Conservation (phyloP, 2,113 vertebrate species). For the Colaptes auratus region DNA sequence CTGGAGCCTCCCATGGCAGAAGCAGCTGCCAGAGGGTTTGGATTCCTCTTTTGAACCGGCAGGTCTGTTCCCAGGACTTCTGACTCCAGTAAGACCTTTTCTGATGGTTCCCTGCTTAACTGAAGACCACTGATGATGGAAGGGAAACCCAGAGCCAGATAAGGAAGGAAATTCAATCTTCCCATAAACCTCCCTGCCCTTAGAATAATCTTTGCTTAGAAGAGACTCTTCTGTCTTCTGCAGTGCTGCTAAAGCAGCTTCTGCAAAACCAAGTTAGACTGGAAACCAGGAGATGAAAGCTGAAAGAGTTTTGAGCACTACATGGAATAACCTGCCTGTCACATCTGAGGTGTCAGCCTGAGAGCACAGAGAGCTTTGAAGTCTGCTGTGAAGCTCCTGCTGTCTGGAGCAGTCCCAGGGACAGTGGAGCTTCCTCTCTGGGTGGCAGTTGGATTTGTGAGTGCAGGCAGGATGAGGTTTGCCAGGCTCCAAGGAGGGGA, state of each 20-base stretch:
- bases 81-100: background rate
- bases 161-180: background rate
- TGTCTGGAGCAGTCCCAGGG: background rate
- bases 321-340: conserved; percentile 14
- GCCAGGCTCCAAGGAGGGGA: background rate
- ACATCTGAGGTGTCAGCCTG: background rate
- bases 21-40: background rate
- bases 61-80: background rate
- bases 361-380: background rate
- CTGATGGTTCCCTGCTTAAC: background rate
- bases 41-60: background rate
- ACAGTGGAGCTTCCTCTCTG: background rate
- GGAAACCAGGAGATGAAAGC: background rate
- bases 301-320: background rate
- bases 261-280: conserved; percentile 20
- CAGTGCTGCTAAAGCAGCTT: background rate
- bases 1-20: background rate
- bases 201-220: background rate
- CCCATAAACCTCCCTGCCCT: background rate
- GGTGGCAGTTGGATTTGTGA: background rate
- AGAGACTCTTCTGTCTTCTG: background rate
- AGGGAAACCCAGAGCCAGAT: background rate
- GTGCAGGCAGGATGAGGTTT: background rate
- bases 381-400: background rate
- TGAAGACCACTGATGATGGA: background rate